Evolutionary conservation across 2,888 invertebrate species (phyloP).

Genomic region (Trichopria drosophilae): DNA sequence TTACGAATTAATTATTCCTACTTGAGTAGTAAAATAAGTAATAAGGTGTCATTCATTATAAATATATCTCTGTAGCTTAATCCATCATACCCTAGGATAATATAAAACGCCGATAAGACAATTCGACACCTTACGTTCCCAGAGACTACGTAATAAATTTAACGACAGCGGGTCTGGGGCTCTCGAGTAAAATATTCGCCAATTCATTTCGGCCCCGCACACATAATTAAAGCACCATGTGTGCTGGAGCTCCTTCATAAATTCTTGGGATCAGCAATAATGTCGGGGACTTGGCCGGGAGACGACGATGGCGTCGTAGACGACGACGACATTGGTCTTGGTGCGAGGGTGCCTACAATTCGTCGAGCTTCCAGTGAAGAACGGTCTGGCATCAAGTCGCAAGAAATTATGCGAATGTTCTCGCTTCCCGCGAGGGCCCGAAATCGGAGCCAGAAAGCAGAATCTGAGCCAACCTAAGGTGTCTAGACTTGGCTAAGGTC

Average conservation of each 20-base stretch:
- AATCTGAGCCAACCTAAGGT: too few relatives aligned
- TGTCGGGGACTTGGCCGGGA: constrained; percentile 50
- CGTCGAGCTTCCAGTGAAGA: constrained; percentile 48
- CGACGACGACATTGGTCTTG: constrained; percentile 39
- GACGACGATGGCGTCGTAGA: too few relatives aligned
- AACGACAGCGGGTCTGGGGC: constrained; percentile 29
- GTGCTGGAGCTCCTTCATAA: constrained; percentile 53
- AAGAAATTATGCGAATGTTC: constrained; percentile 53
- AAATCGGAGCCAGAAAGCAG: constrained; percentile 36
- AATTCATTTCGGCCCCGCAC: constrained; percentile 50
- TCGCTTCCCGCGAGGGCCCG: constrained; percentile 38
- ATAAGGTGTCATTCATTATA: too few relatives aligned
- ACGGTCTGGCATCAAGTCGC: constrained; percentile 48
- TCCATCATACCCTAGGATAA: too few relatives aligned
- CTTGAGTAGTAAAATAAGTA: too few relatives aligned
- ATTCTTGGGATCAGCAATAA: constrained; percentile 57
- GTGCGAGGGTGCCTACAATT: constrained; percentile 43
- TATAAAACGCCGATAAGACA: too few relatives aligned
- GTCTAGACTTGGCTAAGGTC: constrained; percentile 47
- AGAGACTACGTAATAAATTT: constrained; percentile 33
- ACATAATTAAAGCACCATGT: constrained; percentile 58
- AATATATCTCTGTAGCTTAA: too few relatives aligned
- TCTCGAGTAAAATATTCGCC: constrained; percentile 53
- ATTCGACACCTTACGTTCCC: too few relatives aligned
- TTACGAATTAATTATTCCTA: too few relatives aligned